Conservation (phyloP, 2,888 invertebrate species). For the Caenorhabditis zanzibari region DNA sequence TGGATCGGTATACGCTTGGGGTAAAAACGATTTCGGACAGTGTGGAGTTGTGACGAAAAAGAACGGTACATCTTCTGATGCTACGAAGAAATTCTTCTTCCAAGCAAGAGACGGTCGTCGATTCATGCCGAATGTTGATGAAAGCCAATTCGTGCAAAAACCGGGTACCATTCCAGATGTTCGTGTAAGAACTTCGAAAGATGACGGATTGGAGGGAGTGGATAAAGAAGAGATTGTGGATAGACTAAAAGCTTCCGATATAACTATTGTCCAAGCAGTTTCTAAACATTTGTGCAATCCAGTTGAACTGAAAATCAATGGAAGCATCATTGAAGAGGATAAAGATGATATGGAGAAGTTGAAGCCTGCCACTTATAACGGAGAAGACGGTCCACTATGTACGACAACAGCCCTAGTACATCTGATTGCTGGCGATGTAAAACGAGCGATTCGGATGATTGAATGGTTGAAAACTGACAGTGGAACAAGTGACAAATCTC, state of each 20-base stretch:
- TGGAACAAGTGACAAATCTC: conserved; percentile 43
- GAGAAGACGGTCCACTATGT: conserved; percentile 62
- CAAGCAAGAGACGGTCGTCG: conserved; percentile 68
- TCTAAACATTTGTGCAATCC: conserved; percentile 54
- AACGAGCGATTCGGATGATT: conserved; percentile 64
- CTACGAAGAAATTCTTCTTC: conserved; percentile 63
- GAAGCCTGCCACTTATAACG: conserved; percentile 16
- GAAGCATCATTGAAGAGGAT: conserved; percentile 30
- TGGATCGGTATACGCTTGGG: conserved; percentile 78
- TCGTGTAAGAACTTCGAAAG: conserved; percentile 16
- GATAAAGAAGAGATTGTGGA: conserved; percentile 65
- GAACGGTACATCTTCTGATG: conserved; percentile 28
- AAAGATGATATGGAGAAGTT: background rate
- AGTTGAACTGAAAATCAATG: conserved; percentile 20
- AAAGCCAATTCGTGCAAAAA: conserved; percentile 43
- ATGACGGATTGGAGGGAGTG: conserved; percentile 20
- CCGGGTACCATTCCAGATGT: conserved; percentile 53
- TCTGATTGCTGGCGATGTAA: conserved; percentile 71
- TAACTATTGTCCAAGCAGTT: conserved; percentile 57
- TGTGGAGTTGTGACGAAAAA: conserved; percentile 68
- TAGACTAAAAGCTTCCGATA: conserved; percentile 54
- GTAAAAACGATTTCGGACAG: conserved; percentile 79
- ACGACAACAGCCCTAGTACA: conserved; percentile 67
- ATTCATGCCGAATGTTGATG: conserved; percentile 54
- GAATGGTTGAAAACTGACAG: conserved; percentile 50